Evolutionary conservation across 2,113 vertebrate genomes (phyloP), one percentile per base, ranked within the genome.

Genomic region (Notarius lentiginosus): DNA sequence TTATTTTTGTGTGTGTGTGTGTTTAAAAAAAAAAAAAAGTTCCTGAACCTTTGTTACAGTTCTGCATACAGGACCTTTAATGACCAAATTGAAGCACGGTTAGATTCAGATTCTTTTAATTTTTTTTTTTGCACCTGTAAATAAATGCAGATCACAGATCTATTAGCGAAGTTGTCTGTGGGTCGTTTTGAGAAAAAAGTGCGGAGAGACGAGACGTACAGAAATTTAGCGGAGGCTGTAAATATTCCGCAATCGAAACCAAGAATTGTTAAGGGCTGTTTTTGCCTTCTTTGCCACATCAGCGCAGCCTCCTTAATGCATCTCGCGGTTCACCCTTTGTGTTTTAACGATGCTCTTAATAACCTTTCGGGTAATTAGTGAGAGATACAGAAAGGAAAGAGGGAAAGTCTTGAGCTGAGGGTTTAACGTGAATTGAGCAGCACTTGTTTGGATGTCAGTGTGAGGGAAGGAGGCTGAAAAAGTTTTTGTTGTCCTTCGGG

Each of bases 261-360:
- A 4, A 58, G 14, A 20, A 41, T 81, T 30, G 14, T 81, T 81
- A 61, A 47, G 18, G 18, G 55, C 24, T 27, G 56, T 73, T 47
- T 79, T 30, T 9, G 53, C 51, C 76, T 79, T 17, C 17, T 79
- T 79, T 58, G 22, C 79, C 79, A 81, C 56, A 81, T 81, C 79
- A 61, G 79, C 11, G 10, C 79, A 24, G 79, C 10, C 11, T 81
- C 79, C 0, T 14, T 61, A 81, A 81, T 81, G 79, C 79, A 1
- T 81, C 79, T 81, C 79, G 0, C 56, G 7, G 47, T 81, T 79
- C 77, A 79, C 53, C 77, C n/a, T 79, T 12, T 81, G 30, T 81
- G 56, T 61, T 81, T 81, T 61, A 81, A 61, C 47, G 56, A 81
- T 24, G 79, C 79, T 7, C 30, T 81, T 81, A 81, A 81, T 81